Base-by-base conservation (phyloP, 2,113 vertebrate species). In the Patagioenas fasciata region DNA sequence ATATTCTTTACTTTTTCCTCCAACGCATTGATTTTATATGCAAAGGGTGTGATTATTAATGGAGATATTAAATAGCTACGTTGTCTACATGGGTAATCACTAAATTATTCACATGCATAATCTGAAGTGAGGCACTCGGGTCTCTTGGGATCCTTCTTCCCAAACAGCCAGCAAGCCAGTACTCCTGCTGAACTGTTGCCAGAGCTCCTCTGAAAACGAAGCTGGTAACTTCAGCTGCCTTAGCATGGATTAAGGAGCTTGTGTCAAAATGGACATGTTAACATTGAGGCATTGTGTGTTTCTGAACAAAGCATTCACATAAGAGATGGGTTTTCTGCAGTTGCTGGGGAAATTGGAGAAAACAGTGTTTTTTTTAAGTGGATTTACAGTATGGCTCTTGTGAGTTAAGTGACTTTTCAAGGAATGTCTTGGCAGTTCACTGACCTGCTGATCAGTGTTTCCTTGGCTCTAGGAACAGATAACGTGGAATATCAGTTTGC, bases 401-500 rank as follows among this genome's bases (percentile, higher is more conserved):
- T 50, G 58, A 85, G 47, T 79, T 57, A 28, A 54, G 32, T 91
- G 50, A 5, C 28, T 57, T 77, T 58, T 71, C 3, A 4, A 62
- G 18, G 10, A 19, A 19, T 57, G 50, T n/a, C 32, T 67, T 89
- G 25, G 38, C 57, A 77, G 64, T 75, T 94, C n/a, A 24, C 57
- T 95, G 91, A 93, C 86, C 93, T 89, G 54, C 92, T 94, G 88
- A 93, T 91, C 56, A 42, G 65, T 89, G 38, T 96, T 87, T 89
- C 64, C 73, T 86, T 96, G 87, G 77, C 85, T 91, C 85, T 98
- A 96, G 98, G 98, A 85, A 97, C 98, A 56, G 98, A 99, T 95
- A 99, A 99, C 1, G 98, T 99, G 97, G 99, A 99, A 92, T 99
- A 99, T 96, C 99, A 99, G 97, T 99, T 99, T 97, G 99, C 99